These are phyloP conservation scores for Brachionichthys hirsutus DNA, from an alignment of 2,113 vertebrate genomes.

Conservation along the genomic window DNA sequence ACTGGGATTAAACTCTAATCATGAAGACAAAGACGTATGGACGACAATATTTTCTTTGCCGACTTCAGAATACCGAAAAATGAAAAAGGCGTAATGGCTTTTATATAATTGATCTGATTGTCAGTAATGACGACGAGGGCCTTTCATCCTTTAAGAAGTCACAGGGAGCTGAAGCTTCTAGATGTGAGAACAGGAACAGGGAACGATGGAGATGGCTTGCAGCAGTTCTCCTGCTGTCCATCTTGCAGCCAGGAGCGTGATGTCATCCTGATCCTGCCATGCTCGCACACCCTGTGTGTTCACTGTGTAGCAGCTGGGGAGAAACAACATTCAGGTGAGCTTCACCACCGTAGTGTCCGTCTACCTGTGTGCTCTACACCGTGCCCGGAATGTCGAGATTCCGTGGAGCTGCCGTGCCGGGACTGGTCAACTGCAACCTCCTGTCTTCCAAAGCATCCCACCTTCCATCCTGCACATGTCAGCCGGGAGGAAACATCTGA, in stretches of 20 bases:
- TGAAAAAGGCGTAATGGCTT: no score
- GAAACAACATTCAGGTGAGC: not conserved
- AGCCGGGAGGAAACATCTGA: not conserved
- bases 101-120: not conserved
- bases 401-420: conserved; percentile 73
- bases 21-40: not conserved
- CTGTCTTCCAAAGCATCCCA: conserved; percentile 68
- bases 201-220: conserved; percentile 21
- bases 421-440: conserved; percentile 59
- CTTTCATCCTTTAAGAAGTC: not conserved
- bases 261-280: conserved; percentile 68
- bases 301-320: conserved; percentile 53
- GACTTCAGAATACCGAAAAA: not conserved
- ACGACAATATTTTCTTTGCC: not conserved
- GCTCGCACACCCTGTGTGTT: conserved; percentile 70
- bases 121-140: conserved; percentile 28
- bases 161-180: not conserved
- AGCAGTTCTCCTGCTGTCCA: conserved; percentile 49
- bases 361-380: conserved; percentile 46
- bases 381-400: conserved; percentile 62
- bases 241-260: conserved; percentile 50
- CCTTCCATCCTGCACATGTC: conserved; percentile 14
- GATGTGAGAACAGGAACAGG: conserved; percentile 7
- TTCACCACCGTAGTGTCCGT: not conserved
- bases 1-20: not conserved